Evolutionary conservation across 2,797 vertebrate genomes (phyloP), one percentile per base, ranked within the genome.

Genomic region (Vespertilio murinus): DNA sequence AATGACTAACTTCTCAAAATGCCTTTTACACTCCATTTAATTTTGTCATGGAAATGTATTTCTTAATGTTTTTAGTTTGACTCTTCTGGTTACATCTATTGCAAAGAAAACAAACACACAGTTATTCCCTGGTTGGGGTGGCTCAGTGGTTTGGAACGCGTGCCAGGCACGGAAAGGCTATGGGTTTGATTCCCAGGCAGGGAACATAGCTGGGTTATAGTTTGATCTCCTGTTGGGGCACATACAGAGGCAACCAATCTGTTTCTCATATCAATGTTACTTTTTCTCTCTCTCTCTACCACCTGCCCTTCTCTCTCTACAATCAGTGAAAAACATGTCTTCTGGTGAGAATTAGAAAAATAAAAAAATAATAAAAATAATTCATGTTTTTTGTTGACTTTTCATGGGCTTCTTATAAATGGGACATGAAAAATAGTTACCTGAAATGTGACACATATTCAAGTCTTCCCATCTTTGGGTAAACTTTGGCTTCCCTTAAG

Each of bases 381-480:
- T 64, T 49, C 75, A 74, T 25, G 4, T 82, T 94, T 94, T 85
- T 40, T 91, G n/a, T 22, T 85, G 70, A 65, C 77, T 93, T 87
- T 94, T 87, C 90, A 91, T 22, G 93, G 47, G 23, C 8, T 89
- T 93, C 33, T 75, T 75, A 67, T 33, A 75, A 86, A 67, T 22
- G 35, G 56, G 17, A 90, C 81, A 73, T 56, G 28, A 85, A 94
- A 94, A 94, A 81, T 30, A 84, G 6, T 75, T 61, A 47, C 25
- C 22, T 42, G 11, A 81, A 81, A 90, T 69, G n/a, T 73, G 25
- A 70, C 28, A 75, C 18, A 30, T n/a, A 14, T 6, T 81, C 45
- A 33, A 54, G 18, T 42, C n/a, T 83, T 90, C 61, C 30, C 49
- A 9, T 22, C 86, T 75, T 91, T 30, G 30, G 23, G 6, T 79